phyloP scores from a whole-genome alignment of 2,888 invertebrate genomes.

The Trichopria drosophilae region DNA sequence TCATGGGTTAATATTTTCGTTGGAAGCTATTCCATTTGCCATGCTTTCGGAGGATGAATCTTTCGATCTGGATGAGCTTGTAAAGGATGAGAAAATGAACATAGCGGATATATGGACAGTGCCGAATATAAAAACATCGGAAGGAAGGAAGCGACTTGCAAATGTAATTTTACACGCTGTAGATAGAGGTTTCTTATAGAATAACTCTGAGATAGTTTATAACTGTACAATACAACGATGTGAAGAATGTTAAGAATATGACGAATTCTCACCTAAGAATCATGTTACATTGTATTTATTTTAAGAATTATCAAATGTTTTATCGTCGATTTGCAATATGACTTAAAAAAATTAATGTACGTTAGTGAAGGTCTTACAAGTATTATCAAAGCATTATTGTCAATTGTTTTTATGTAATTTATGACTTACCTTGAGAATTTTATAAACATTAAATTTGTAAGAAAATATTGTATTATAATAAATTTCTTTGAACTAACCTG shows the following conservation, averaged over 20 bases:
- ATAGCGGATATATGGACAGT: constrained; percentile 70
- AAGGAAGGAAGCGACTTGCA: constrained; percentile 66
- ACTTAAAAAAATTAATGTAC: too few relatives aligned
- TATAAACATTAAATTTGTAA: too few relatives aligned
- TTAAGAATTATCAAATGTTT: too few relatives aligned
- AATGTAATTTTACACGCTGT: constrained; percentile 69
- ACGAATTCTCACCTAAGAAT: too few relatives aligned
- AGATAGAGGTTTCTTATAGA: constrained; percentile 66
- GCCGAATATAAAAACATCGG: constrained; percentile 64
- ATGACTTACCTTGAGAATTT: too few relatives aligned
- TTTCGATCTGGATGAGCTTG: constrained; percentile 62
- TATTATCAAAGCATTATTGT: background rate
- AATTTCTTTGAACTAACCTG: constrained; percentile 61
- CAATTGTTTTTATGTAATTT: too few relatives aligned
- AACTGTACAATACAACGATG: too few relatives aligned
- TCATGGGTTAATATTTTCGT: constrained; percentile 65
- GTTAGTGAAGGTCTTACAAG: too few relatives aligned
- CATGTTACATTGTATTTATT: too few relatives aligned
- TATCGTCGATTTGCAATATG: too few relatives aligned
- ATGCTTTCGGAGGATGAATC: constrained; percentile 64
- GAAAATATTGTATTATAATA: too few relatives aligned
- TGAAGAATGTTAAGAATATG: background rate
- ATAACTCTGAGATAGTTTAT: too few relatives aligned
- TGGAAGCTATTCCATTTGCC: constrained; percentile 66
- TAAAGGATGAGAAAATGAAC: constrained; percentile 63